Percentiles rank a stretch among this genome's conserved stretches.
Evolutionary conservation across 1,140 invertebrate species (phyloP).

Genomic region (Zaprionus vittiger): DNA sequence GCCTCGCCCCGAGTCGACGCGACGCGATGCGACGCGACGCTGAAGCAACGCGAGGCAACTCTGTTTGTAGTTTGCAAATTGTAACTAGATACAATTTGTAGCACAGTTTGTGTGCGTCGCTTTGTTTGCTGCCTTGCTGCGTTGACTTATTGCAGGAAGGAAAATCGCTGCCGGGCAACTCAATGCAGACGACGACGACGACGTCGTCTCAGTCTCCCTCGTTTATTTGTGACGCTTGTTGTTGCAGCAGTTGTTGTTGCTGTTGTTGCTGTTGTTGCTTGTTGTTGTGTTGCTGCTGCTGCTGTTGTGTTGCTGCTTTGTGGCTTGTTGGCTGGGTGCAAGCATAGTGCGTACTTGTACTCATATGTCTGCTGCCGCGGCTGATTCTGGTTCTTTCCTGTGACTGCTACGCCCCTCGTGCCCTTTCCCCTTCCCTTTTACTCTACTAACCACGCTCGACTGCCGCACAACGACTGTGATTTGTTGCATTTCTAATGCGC

Average conservation of each 20-base stretch:
- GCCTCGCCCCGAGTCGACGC: conserved; percentile 1
- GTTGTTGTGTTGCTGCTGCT: conserved; percentile 38
- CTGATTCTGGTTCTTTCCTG: conserved; percentile 61
- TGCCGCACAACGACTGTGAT: conserved; percentile 60
- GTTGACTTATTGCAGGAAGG: conserved; percentile 80
- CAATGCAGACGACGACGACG: conserved; percentile 57
- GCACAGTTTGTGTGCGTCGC: conserved; percentile 64
- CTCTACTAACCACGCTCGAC: conserved; percentile 41
- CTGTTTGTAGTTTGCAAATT: conserved; percentile 83
- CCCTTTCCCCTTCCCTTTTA: background rate
- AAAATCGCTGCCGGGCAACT: conserved; percentile 75
- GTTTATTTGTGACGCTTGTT: conserved; percentile 37
- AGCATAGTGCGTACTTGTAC: conserved; percentile 78
- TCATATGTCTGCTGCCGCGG: conserved; percentile 67
- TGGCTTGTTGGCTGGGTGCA: conserved; percentile 64
- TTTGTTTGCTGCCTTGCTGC: conserved; percentile 67
- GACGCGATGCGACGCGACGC: conserved; percentile 6
- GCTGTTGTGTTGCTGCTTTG: conserved; percentile 15
- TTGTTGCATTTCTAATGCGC: conserved; percentile 82
- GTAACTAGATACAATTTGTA: conserved; percentile 83
- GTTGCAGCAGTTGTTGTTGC: conserved; percentile 33
- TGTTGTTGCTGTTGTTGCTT: conserved; percentile 46
- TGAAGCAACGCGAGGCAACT: conserved; percentile 34
- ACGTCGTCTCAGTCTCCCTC: conserved; percentile 51
- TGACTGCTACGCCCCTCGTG: background rate